Percentiles rank a stretch among this genome's conserved stretches.
These are phyloP conservation scores for Heterotilapia buettikoferi DNA, from an alignment of 2,113 vertebrate genomes.

Conservation along the genomic window DNA sequence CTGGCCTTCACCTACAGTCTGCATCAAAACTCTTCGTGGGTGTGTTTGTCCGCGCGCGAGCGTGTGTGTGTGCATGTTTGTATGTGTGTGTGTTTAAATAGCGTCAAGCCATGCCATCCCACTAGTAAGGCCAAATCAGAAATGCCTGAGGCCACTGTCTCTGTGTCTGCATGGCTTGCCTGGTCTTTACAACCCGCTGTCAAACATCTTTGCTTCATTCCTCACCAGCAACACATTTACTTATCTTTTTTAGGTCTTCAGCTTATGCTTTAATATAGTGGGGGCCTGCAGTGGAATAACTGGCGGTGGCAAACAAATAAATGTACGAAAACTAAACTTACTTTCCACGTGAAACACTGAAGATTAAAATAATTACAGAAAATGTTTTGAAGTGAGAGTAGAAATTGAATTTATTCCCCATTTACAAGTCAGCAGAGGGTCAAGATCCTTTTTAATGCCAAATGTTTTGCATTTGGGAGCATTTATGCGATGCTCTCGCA, in stretches of 20 bases:
- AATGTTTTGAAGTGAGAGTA: background rate
- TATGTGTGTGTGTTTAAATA: constrained; percentile 41
- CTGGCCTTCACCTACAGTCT: constrained; percentile 57
- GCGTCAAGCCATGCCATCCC: constrained; percentile 34
- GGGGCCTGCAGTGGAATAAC: background rate
- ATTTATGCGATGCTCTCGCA: background rate
- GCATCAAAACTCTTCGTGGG: constrained; percentile 39
- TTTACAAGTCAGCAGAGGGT: background rate
- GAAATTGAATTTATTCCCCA: background rate
- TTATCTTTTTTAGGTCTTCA: background rate
- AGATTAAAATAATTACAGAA: background rate
- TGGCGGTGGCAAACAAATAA: background rate
- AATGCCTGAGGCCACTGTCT: constrained; percentile 56
- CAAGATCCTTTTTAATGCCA: background rate
- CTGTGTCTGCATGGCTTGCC: constrained; percentile 28
- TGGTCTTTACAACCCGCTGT: constrained; percentile 46
- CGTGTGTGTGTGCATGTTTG: background rate
- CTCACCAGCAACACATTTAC: constrained; percentile 3
- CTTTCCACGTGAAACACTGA: background rate
- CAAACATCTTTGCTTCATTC: constrained; percentile 32
- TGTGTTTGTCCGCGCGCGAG: background rate
- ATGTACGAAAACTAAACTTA: background rate
- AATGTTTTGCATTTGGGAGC: background rate
- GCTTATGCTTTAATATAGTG: background rate
- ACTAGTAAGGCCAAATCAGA: constrained; percentile 47